These are phyloP conservation scores for Adela reaumurella DNA, from an alignment of 2,888 invertebrate species.

Conservation along the genomic window DNA sequence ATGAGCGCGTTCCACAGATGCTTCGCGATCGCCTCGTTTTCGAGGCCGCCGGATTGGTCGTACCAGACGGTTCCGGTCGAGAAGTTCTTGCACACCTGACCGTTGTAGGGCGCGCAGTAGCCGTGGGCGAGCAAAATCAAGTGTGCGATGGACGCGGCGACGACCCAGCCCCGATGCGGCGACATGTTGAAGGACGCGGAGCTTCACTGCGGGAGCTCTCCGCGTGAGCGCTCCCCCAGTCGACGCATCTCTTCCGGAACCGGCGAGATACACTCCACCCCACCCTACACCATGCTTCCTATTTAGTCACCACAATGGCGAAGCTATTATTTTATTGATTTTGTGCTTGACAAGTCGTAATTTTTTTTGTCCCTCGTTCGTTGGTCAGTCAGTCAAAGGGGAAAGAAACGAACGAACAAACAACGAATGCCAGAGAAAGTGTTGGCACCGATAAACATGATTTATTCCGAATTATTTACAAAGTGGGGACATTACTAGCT, in stretches of 20 bases:
- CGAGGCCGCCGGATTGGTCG: constrained; percentile 69
- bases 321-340: no score
- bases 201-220: background rate
- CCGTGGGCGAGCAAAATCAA: constrained; percentile 41
- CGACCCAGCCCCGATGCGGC: background rate
- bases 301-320: no score
- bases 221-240: background rate
- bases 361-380: no score
- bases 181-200: background rate
- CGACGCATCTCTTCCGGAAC: background rate
- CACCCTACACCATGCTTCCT: no score
- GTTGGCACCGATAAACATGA: no score
- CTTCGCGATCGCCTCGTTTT: constrained; percentile 81
- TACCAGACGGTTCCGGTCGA: constrained; percentile 73
- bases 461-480: no score
- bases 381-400: no score
- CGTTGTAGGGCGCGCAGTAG: constrained; percentile 85
- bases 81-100: constrained; percentile 73
- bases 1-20: constrained; percentile 87
- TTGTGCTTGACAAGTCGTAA: no score
- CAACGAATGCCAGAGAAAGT: no score
- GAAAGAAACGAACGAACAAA: no score
- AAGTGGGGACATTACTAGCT: no score
- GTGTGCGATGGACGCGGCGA: background rate
- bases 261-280: no score